A percentile compares a stretch with the other conserved stretches of the same genome.
Evolutionary conservation across 1,140 invertebrate species (phyloP).

Genomic region (Oreohelix idahoensis): DNA sequence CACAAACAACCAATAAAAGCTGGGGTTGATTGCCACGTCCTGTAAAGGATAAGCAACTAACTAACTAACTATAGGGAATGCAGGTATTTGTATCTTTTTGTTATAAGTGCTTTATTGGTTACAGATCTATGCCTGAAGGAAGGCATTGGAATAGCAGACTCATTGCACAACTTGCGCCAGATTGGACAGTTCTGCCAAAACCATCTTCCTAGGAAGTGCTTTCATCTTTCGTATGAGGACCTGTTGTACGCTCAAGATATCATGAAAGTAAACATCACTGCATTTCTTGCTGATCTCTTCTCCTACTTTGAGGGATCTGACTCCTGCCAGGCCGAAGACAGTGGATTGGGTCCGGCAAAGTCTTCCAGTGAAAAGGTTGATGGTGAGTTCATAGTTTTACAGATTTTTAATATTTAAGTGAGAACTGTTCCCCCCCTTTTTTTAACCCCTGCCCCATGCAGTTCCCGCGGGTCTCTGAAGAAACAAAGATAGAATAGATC

Average conservation of each 20-base stretch:
- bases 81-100: too few species aligned
- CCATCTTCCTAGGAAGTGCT: slow-evolving; percentile 82
- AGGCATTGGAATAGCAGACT: slow-evolving; percentile 83
- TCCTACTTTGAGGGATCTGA: slow-evolving; percentile 85
- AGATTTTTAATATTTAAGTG: too few species aligned
- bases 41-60: too few species aligned
- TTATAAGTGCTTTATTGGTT: slow-evolving; percentile 48
- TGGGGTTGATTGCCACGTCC: too few species aligned
- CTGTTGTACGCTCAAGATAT: slow-evolving; percentile 92
- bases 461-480: too few species aligned
- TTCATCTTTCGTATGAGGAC: slow-evolving; percentile 96
- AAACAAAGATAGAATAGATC: too few species aligned
- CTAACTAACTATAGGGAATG: too few species aligned
- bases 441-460: too few species aligned
- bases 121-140: slow-evolving; percentile 75
- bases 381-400: background rate
- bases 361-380: slow-evolving; percentile 13
- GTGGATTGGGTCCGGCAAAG: background rate
- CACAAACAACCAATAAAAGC: too few species aligned
- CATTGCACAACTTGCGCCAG: slow-evolving; percentile 92
- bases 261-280: slow-evolving; percentile 86
- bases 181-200: slow-evolving; percentile 89
- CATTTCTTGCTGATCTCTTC: slow-evolving; percentile 95
- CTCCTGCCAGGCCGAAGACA: background rate
- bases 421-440: too few species aligned